Evolutionary conservation across 2,797 vertebrate genomes (phyloP).

Genomic region (Morus bassanus): DNA sequence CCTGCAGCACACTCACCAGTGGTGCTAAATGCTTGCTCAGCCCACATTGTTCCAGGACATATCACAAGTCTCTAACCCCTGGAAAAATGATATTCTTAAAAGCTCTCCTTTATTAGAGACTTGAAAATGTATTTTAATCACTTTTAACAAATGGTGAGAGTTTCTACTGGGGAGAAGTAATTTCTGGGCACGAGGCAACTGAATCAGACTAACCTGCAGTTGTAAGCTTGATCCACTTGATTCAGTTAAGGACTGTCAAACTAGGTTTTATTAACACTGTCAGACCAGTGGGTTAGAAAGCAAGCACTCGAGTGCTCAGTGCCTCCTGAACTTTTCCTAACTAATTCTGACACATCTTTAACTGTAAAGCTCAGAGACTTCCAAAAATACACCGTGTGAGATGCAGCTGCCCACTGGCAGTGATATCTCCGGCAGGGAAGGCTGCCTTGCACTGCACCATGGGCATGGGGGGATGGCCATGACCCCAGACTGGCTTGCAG

Average conservation of each 20-base stretch:
- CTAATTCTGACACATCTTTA: constrained; percentile 8
- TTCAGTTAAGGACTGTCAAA: background rate
- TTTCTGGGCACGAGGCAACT: background rate
- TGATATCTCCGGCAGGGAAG: background rate
- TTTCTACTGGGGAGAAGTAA: background rate
- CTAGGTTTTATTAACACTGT: background rate
- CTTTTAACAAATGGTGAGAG: background rate
- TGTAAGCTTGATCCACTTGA: background rate
- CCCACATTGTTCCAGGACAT: background rate
- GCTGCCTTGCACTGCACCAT: background rate
- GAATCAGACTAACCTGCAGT: background rate
- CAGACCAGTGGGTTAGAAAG: background rate
- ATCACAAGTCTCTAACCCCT: background rate
- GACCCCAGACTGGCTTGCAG: background rate
- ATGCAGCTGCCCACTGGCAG: background rate
- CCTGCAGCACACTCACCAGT: background rate
- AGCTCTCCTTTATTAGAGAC: background rate
- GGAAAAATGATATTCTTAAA: background rate
- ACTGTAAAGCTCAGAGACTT: constrained; percentile 26
- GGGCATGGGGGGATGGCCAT: rapidly evolving
- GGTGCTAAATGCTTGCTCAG: background rate
- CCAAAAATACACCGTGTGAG: background rate
- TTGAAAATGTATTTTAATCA: background rate
- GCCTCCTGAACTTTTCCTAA: constrained; percentile 25
- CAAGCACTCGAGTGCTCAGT: background rate